Conservation (phyloP, 2,113 vertebrate species). For the Vulpes lagopus region DNA sequence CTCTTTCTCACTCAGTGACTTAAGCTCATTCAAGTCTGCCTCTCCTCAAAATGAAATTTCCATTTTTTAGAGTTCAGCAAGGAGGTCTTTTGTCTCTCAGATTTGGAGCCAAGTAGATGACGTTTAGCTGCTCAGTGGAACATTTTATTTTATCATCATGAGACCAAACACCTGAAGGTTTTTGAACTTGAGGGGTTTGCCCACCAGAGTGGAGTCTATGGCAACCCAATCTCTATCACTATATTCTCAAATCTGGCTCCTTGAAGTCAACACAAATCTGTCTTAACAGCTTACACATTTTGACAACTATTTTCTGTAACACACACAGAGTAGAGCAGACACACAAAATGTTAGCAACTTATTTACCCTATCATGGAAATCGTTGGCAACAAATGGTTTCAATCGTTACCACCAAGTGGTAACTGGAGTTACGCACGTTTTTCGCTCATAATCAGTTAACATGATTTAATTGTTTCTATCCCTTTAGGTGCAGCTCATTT, state of each 20-base stretch:
- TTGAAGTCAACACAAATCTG: slow-evolving; percentile 47
- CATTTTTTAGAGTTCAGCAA: slow-evolving; percentile 61
- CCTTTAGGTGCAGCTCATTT: slow-evolving; percentile 71
- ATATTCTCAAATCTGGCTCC: slow-evolving; percentile 60
- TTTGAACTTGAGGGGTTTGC: slow-evolving; percentile 42
- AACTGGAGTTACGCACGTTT: slow-evolving; percentile 65
- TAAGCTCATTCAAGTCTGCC: slow-evolving; percentile 35
- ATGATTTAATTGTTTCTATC: slow-evolving; percentile 61
- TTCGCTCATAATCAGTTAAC: slow-evolving; percentile 67
- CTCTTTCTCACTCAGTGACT: not conserved
- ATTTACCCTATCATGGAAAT: slow-evolving; percentile 70
- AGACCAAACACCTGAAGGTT: slow-evolving; percentile 49
- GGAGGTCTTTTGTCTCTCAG: slow-evolving; percentile 59
- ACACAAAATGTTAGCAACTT: slow-evolving; percentile 68
- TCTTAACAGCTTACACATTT: slow-evolving; percentile 71
- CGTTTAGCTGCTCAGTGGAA: slow-evolving; percentile 47
- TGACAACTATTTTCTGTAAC: slow-evolving; percentile 67
- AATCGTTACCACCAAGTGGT: slow-evolving; percentile 46
- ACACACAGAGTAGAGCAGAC: slow-evolving; percentile 57
- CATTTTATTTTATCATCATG: slow-evolving; percentile 17
- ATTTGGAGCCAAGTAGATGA: slow-evolving; percentile 43
- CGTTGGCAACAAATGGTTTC: slow-evolving; percentile 47
- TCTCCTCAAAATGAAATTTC: slow-evolving; percentile 58
- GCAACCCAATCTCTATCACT: not conserved
- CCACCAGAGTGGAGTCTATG: not conserved